Evolutionary conservation across 2,888 invertebrate genomes (phyloP).

Genomic region (Nebria brevicollis): DNA sequence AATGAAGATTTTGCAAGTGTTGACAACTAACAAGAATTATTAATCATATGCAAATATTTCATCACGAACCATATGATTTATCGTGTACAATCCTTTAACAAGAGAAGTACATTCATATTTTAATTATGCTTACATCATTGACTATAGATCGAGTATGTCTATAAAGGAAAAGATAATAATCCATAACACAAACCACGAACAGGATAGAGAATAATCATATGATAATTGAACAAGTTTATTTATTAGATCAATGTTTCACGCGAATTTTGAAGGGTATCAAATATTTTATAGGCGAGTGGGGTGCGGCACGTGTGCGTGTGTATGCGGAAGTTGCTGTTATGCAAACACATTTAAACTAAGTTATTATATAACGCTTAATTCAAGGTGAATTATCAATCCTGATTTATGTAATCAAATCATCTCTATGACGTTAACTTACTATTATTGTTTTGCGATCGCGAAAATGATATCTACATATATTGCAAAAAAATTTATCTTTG

Average conservation of each 20-base stretch:
- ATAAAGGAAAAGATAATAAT: background rate
- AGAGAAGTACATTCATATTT: background rate
- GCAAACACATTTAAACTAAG: background rate
- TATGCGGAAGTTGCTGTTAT: conserved; percentile 4
- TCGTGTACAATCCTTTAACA: background rate
- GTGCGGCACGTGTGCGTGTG: conserved; percentile 10
- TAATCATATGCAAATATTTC: background rate
- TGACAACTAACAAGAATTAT: conserved; percentile 1
- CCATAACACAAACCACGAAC: background rate
- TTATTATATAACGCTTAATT: conserved; percentile 7
- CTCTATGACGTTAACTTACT: conserved; percentile 22
- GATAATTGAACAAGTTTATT: background rate
- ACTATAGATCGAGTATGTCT: background rate
- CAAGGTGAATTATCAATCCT: conserved; percentile 13
- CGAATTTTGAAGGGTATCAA: background rate
- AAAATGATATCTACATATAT: background rate
- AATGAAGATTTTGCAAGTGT: background rate
- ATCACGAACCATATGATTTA: background rate
- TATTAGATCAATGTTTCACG: background rate
- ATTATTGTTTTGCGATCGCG: conserved; percentile 22
- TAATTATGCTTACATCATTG: conserved; percentile 1
- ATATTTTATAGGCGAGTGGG: background rate
- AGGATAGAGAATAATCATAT: background rate
- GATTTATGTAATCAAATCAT: conserved; percentile 19
- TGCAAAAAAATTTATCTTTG: no score